Evolutionary conservation across 1,140 invertebrate genomes (phyloP), one percentile per base, ranked within the genome.

Genomic region (Heliothis virescens): DNA sequence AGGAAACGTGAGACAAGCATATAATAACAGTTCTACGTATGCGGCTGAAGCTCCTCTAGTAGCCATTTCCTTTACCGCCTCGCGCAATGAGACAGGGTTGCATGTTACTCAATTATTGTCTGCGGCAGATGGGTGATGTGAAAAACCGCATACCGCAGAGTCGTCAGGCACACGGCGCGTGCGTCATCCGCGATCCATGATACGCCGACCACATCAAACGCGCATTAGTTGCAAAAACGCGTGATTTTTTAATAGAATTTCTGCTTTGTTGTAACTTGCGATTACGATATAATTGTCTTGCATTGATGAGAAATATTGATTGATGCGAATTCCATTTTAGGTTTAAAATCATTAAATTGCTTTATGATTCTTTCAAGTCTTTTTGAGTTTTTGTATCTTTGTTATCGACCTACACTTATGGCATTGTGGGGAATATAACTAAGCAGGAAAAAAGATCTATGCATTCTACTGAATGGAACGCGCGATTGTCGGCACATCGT

Each of bases 121-220:
- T 82, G 84, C 75, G 80, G 73, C 79, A 89, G 82, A 89, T 87
- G 82, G 79, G 67, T 82, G 80, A 79, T 78, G 79, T 82, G 83
- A 89, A 90, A 89, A 90, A 88, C 89, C 86, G 79, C 87, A 87
- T 85, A 84, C 82, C 84, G 80, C 82, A 82, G 78, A 81, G 78
- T 53, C 48, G 63, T 55, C 59, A 62, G 63, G 83, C 87, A 84
- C 83, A 82, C 82, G 79, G 78, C 57, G 53, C 67, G 48, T 50
- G 63, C 63, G 63, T 67, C 63, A 48, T 48, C 41, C 60, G 34
- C 62, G 62, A n/a, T 48, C 63, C 82, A 71, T 79, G 11, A 67
- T 80, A 55, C 62, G 62, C 53, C 55, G 71, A 65, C 63, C 67
- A 60, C 69, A 82, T 75, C 67, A 50, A 71, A 73, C 62, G 76